Base-by-base conservation (phyloP, 2,888 invertebrate genomes). In the Glyphotaelius pellucidus region DNA sequence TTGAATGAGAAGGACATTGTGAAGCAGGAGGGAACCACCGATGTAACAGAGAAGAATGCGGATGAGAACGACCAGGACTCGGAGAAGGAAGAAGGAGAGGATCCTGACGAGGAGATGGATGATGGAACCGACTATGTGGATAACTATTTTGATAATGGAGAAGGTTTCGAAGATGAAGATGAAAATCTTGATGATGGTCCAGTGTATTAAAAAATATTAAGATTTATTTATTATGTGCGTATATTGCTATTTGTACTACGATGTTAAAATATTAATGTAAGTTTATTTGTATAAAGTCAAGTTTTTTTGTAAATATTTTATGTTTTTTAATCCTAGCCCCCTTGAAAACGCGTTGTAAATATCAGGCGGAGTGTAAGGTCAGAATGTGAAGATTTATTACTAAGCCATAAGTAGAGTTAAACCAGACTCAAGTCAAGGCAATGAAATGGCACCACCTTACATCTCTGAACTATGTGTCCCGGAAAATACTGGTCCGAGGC, bases 91-190 rank as follows among this genome's bases (percentile, higher is more conserved):
- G 97, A 97, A 92, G 96, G 96, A 89, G 97, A 97, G 89, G 98
- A 98, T 94, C 94, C 96, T 14, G 98, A 98, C 94, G 97, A 98
- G 94, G 98, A 98, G 95, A 97, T 98, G 96, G 98, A 98, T 94
- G 98, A 98, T 94, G 98, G 98, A 32, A 98, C 98, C 35, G 98
- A 98, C 95, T 98, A 98, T 94, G 98, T 97, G 0, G 98, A 98
- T 94, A 98, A 97, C 94, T 98, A 98, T 94, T 98, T 98, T 95
- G 98, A 98, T 94, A 98, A 98, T 95, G 98, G 98, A 1, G 98
- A 98, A 95, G 97, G 97, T 52, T 98, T 98, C 94, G 98, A 98
- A 94, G 98, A 98, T 93, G 98, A 98, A 94, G 98, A 98, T 94
- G 98, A 98, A 94, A 98, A 98, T 94, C 95, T 98, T 93, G 98